A percentile compares a stretch with the other conserved stretches of the same genome.
phyloP scores from a whole-genome alignment of 1,140 invertebrate species.

The Drosophila saltans region DNA sequence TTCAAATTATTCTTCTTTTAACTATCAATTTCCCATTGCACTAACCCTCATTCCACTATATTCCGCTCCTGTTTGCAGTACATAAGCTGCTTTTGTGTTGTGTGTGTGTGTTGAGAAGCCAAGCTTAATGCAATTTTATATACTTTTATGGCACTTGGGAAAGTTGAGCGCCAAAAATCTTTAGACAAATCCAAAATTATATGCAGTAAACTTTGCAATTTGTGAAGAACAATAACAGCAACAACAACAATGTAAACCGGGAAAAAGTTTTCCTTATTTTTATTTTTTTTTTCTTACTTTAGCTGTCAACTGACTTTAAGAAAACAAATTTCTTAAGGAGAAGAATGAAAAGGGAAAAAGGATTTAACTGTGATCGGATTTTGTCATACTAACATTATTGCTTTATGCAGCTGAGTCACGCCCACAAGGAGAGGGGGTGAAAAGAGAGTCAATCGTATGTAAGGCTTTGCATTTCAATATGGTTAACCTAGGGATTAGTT shows the following conservation, averaged over 20 bases:
- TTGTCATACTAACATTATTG: slow-evolving; percentile 28
- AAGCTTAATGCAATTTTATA: slow-evolving; percentile 23
- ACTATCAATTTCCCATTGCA: neutral
- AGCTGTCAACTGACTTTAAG: slow-evolving; percentile 39
- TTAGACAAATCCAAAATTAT: slow-evolving; percentile 52
- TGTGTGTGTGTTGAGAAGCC: neutral
- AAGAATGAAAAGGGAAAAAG: slow-evolving; percentile 9
- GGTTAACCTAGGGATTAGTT: no score
- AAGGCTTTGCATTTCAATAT: no score
- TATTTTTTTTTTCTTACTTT: neutral
- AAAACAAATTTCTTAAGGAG: slow-evolving; percentile 30
- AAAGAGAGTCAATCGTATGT: slow-evolving; percentile 6
- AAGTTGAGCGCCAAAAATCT: slow-evolving; percentile 38
- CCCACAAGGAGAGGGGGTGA: slow-evolving; percentile 23
- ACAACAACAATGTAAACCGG: slow-evolving; percentile 12
- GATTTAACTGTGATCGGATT: slow-evolving; percentile 32
- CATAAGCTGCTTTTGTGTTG: slow-evolving; percentile 4
- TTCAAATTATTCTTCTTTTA: no score
- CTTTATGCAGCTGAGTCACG: slow-evolving; percentile 44
- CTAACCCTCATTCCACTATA: neutral
- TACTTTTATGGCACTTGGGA: slow-evolving; percentile 34
- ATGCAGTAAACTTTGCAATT: slow-evolving; percentile 53
- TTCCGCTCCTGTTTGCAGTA: neutral
- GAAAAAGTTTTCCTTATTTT: neutral
- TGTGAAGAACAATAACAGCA: slow-evolving; percentile 21